These are phyloP conservation scores for Geophilus truncorum DNA, from an alignment of 2,888 invertebrate genomes.

Conservation along the genomic window DNA sequence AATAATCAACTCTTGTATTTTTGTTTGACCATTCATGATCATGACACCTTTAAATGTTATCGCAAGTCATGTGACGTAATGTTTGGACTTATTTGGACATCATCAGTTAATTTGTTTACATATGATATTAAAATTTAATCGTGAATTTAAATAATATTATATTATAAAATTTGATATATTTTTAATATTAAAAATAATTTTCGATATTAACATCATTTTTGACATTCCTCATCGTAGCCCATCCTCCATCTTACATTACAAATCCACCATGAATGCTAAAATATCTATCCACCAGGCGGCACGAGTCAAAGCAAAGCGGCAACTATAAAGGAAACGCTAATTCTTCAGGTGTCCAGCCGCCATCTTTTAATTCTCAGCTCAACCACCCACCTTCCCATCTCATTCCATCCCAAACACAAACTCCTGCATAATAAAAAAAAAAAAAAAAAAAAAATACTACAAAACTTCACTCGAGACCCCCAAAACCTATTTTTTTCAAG, in stretches of 20 bases:
- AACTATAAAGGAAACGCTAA: background rate
- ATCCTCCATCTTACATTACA: background rate
- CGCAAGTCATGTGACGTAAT: too few species aligned
- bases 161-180: too few species aligned
- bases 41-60: too few species aligned
- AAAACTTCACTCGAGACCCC: background rate
- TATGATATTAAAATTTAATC: too few species aligned
- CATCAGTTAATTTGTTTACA: too few species aligned
- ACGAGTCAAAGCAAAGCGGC: background rate
- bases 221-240: background rate
- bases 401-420: background rate
- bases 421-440: background rate
- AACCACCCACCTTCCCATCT: background rate
- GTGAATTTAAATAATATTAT: too few species aligned
- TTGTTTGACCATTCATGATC: too few species aligned
- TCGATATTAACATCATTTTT: background rate
- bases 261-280: background rate
- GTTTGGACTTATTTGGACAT: too few species aligned
- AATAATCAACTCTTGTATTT: too few species aligned
- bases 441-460: background rate
- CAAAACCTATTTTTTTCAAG: background rate
- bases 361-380: background rate
- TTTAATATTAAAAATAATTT: too few species aligned
- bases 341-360: slow-evolving; percentile 10
- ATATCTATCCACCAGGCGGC: background rate